Evolutionary conservation across 2,113 vertebrate species (phyloP).

Genomic region (Bos javanicus): DNA sequence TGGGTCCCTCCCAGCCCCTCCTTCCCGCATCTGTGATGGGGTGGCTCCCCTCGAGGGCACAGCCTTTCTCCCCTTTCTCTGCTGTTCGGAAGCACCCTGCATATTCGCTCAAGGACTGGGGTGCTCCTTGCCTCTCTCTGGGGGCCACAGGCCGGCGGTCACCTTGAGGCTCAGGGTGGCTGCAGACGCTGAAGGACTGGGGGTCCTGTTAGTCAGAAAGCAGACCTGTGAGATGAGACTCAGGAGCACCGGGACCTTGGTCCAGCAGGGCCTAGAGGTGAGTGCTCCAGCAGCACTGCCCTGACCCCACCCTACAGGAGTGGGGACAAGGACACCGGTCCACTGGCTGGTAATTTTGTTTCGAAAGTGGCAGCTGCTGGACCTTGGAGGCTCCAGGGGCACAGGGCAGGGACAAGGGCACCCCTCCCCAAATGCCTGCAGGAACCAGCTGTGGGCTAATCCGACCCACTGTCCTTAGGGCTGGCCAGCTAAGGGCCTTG

Average conservation of each 20-base stretch:
- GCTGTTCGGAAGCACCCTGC: neutral
- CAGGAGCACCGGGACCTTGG: neutral
- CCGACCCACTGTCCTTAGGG: fast-evolving
- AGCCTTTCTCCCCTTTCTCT: neutral
- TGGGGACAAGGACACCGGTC: neutral
- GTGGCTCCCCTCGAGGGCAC: neutral
- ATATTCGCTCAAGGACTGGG: fast-evolving
- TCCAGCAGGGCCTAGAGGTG: neutral
- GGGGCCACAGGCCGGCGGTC: neutral
- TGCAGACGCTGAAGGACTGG: neutral
- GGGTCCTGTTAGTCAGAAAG: neutral
- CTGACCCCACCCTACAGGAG: neutral
- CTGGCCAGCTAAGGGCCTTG: neutral
- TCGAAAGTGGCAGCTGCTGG: neutral
- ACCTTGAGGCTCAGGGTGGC: neutral
- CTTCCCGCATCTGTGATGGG: neutral
- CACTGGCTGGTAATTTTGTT: neutral
- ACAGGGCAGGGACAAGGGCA: neutral
- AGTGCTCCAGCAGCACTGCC: neutral
- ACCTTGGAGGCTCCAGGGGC: neutral
- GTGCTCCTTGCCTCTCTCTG: neutral
- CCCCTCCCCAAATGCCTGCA: neutral
- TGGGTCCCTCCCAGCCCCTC: neutral
- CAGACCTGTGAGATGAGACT: neutral
- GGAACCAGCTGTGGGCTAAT: neutral